These are phyloP conservation scores for Perodicticus potto DNA, from an alignment of 2,797 vertebrate genomes.

Conservation along the genomic window DNA sequence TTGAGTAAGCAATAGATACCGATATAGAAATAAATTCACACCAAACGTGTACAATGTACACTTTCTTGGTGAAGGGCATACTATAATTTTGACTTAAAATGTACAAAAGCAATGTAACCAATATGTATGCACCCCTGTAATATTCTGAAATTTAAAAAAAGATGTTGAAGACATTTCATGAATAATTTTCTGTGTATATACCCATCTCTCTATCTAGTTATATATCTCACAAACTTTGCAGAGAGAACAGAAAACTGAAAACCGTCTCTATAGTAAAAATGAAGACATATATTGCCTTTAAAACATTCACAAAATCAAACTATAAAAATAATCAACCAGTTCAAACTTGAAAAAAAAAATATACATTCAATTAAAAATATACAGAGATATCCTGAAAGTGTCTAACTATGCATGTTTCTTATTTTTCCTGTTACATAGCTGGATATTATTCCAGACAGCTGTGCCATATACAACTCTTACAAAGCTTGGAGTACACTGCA, in stretches of 20 bases:
- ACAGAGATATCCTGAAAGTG: no score
- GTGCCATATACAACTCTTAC: not conserved
- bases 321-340: not conserved
- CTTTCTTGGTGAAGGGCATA: no score
- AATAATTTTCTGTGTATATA: not conserved
- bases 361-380: not conserved
- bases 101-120: no score
- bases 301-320: not conserved
- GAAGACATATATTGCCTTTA: not conserved
- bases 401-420: no score
- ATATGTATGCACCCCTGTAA: no score
- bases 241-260: not conserved
- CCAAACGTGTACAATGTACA: no score
- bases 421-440: no score
- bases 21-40: not conserved
- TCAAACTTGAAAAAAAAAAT: not conserved
- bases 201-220: not conserved
- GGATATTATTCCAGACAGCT: no score
- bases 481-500: not conserved
- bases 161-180: not conserved
- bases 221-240: not conserved
- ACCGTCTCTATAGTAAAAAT: not conserved
- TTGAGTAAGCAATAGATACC: not conserved
- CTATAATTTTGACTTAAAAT: no score
- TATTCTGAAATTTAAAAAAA: no score